phyloP scores from a whole-genome alignment of 2,113 vertebrate species.

The Phoxinus phoxinus region DNA sequence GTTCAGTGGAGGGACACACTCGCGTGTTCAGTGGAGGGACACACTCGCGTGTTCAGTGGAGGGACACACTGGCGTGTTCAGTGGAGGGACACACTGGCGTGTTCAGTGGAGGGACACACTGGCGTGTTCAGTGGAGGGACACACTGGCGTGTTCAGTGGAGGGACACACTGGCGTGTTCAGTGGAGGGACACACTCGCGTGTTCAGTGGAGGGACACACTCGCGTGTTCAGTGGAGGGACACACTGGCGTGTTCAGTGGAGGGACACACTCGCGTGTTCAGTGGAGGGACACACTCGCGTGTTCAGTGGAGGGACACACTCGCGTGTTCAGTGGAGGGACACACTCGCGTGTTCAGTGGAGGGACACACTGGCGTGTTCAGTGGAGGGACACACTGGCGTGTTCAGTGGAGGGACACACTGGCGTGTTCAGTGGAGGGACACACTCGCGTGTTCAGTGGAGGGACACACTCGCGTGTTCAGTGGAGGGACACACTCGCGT shows the following conservation, averaged over 20 bases:
- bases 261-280: slow-evolving; percentile 80
- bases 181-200: slow-evolving; percentile 72
- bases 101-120: slow-evolving; percentile 74
- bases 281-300: slow-evolving; percentile 72
- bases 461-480: slow-evolving; percentile 80
- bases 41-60: slow-evolving; percentile 83
- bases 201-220: slow-evolving; percentile 74
- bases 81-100: slow-evolving; percentile 72
- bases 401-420: too few species aligned
- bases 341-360: slow-evolving; percentile 83
- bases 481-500: slow-evolving; percentile 72
- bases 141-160: slow-evolving; percentile 85
- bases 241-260: too few species aligned
- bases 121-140: slow-evolving; percentile 80
- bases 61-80: slow-evolving; percentile 80
- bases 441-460: slow-evolving; percentile 83
- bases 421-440: too few species aligned
- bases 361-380: slow-evolving; percentile 80
- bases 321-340: slow-evolving; percentile 80
- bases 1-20: slow-evolving; percentile 56
- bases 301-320: slow-evolving; percentile 74
- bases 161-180: too few species aligned
- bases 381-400: slow-evolving; percentile 72
- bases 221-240: too few species aligned
- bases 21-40: slow-evolving; percentile 80